Percentiles rank a stretch among this genome's conserved stretches.
Conservation (phyloP, 2,888 invertebrate species). For the Oeneis ivallda region DNA sequence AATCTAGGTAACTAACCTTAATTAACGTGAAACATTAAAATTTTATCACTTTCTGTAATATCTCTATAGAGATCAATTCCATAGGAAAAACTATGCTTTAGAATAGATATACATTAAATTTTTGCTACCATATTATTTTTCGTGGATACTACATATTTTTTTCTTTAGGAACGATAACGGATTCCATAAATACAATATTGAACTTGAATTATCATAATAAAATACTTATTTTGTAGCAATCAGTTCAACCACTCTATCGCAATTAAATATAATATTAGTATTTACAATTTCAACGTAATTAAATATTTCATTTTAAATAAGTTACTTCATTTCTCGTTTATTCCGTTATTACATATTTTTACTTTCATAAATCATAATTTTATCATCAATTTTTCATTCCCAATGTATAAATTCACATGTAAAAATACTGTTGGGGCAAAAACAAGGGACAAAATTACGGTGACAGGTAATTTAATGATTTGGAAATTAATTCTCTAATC, state of each 20-base stretch:
- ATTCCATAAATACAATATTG: neutral
- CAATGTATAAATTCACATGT: neutral
- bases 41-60: too few relatives aligned
- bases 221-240: neutral
- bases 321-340: neutral
- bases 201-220: neutral
- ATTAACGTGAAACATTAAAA: too few relatives aligned
- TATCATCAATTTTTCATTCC: neutral
- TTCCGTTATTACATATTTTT: neutral
- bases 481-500: too few relatives aligned
- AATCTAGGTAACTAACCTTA: too few relatives aligned
- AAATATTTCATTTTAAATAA: neutral
- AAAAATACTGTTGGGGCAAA: too few relatives aligned
- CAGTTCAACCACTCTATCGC: neutral
- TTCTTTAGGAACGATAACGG: neutral
- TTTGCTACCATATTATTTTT: neutral
- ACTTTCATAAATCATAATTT: neutral
- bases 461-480: too few relatives aligned
- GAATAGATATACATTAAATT: neutral
- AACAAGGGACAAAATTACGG: too few relatives aligned
- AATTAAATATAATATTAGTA: neutral
- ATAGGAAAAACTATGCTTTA: neutral
- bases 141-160: slow-evolving; percentile 8
- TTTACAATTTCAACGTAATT: neutral
- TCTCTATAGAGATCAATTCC: slow-evolving; percentile 19